Percentiles rank a stretch among this genome's conserved stretches.
These are phyloP conservation scores for Trachymyrmex cornetzi DNA, from an alignment of 1,140 invertebrate genomes.

Conservation along the genomic window DNA sequence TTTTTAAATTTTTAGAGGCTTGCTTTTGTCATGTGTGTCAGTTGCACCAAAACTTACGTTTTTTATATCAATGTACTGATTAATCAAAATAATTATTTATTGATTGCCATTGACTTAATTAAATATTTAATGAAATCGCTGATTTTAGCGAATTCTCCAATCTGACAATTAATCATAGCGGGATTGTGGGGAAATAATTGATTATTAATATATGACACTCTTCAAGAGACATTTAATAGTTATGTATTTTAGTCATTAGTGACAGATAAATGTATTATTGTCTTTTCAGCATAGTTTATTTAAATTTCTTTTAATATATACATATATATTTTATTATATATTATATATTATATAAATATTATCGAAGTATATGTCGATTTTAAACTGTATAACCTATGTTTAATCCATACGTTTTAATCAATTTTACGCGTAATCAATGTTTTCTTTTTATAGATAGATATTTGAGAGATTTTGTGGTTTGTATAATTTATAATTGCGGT, in stretches of 20 bases:
- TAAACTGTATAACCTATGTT: constrained; percentile 39
- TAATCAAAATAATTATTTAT: constrained; percentile 45
- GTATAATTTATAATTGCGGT: constrained; percentile 49
- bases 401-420: constrained; percentile 38
- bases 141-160: constrained; percentile 11
- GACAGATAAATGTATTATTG: constrained; percentile 42
- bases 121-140: neutral
- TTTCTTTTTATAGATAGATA: constrained; percentile 36
- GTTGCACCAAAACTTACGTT: constrained; percentile 26
- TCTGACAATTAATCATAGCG: constrained; percentile 11
- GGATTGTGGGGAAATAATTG: constrained; percentile 6
- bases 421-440: constrained; percentile 19
- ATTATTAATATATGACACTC: constrained; percentile 54
- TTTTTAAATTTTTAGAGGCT: constrained; percentile 32
- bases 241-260: constrained; percentile 62
- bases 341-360: constrained; percentile 50
- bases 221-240: constrained; percentile 46
- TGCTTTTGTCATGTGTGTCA: constrained; percentile 14
- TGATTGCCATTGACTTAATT: constrained; percentile 42
- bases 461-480: constrained; percentile 49
- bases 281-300: constrained; percentile 67
- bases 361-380: constrained; percentile 14
- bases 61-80: constrained; percentile 20
- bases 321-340: constrained; percentile 71
- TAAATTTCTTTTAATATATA: constrained; percentile 71